Evolutionary conservation across 1,140 invertebrate species (phyloP), one percentile per base, ranked within the genome.

Genomic region (Ericerus pela): DNA sequence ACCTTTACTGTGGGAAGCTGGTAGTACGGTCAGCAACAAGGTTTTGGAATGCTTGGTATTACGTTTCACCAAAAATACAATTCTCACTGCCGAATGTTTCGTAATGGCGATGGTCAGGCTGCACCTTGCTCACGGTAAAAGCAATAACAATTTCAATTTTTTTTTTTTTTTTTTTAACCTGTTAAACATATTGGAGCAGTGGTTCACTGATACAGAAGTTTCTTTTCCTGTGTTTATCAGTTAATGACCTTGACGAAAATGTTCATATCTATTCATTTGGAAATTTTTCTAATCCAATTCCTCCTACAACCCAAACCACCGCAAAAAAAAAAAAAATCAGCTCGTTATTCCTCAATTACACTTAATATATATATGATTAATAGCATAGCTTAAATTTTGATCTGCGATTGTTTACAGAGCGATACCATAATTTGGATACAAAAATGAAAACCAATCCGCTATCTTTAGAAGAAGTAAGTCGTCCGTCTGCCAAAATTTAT

Each of bases 401-500:
- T n/a, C n/a, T n/a, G n/a, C n/a, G n/a, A 53, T 30, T 12, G 11
- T 53, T 76, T 69, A 22, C 71, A 84, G 81, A 84, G 62, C 63
- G 81, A 57, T 81, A 79, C 66, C 78, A 79, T 61, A 80, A 76
- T 62, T 72, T 84, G 28, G 81, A 84, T 65, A 76, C 77, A 27
- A 84, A 84, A 72, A 75, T 80, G 70, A 83, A 82, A 66, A 76
- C 77, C 31, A 83, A 82, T 68, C 80, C 80, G 54, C 67, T 84
- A 31, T 81, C 80, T 8, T 67, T 84, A 60, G 82, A 84, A 74
- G 81, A 84, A 73, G 80, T 82, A 68, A 81, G 54, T 54, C 16
- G 33, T 33, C 14, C 38, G 16, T 2, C 38, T 30, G 37, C n/a
- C n/a, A n/a, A n/a, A n/a, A n/a, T n/a, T n/a, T n/a, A n/a, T n/a